Conservation (phyloP, 2,888 invertebrate genomes). For the Trachelus iudaicus region DNA sequence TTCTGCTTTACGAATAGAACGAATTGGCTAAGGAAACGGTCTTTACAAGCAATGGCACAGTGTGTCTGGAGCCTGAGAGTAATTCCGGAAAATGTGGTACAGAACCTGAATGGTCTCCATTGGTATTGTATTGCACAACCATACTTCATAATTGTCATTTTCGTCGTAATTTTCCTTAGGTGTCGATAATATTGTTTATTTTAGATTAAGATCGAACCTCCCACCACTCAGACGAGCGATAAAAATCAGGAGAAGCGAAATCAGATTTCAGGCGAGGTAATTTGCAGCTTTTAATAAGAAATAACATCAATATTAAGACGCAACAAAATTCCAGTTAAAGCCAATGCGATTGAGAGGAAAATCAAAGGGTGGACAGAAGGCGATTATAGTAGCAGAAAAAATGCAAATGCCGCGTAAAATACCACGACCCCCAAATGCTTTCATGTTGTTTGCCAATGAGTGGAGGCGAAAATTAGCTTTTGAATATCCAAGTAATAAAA, state of each 20-base stretch:
- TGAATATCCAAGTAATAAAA: constrained; percentile 60
- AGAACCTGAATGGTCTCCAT: constrained; percentile 22
- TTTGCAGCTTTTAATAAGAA: neutral
- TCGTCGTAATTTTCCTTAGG: neutral
- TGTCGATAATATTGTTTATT: constrained; percentile 7
- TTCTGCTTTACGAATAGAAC: constrained; percentile 23
- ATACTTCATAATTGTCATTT: neutral
- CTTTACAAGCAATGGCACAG: constrained; percentile 29
- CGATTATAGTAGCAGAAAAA: constrained; percentile 11
- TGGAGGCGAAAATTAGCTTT: constrained; percentile 66
- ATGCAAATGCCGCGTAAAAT: constrained; percentile 46
- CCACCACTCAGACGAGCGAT: constrained; percentile 52
- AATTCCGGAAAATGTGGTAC: constrained; percentile 12
- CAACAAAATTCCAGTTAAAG: constrained; percentile 3
- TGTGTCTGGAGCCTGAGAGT: constrained; percentile 25
- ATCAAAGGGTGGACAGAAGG: constrained; percentile 9
- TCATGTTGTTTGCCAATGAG: constrained; percentile 69
- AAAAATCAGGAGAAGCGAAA: constrained; percentile 26
- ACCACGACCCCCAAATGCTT: constrained; percentile 67
- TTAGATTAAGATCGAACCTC: constrained; percentile 56
- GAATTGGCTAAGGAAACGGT: constrained; percentile 37
- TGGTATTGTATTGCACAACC: constrained; percentile 6
- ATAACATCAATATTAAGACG: neutral
- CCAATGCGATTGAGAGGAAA: constrained; percentile 12
- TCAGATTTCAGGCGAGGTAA: constrained; percentile 5